phyloP scores from a whole-genome alignment of 2,888 invertebrate species.

The Merodon equestris region DNA sequence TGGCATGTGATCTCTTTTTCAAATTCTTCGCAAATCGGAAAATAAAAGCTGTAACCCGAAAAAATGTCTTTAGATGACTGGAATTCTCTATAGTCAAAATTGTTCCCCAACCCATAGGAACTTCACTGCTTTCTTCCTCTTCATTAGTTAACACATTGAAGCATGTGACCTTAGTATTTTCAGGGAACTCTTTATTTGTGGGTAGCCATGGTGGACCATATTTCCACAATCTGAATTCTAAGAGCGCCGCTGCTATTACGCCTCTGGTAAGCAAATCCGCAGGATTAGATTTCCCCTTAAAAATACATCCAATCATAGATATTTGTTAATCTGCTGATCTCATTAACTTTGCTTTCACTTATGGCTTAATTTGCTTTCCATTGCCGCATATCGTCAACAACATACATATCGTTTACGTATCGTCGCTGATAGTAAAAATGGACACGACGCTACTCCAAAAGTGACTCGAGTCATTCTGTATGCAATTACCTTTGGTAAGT shows the following conservation, averaged over 20 bases:
- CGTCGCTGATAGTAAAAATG: no score
- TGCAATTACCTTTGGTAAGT: no score
- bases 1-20: conserved; percentile 1
- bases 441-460: no score
- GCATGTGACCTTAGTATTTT: not conserved
- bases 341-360: not conserved
- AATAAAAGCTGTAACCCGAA: no score
- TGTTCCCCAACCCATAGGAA: not conserved
- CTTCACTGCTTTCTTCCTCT: no score
- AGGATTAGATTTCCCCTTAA: no score
- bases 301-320: conserved; percentile 18
- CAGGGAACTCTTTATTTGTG: no score
- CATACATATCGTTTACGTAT: conserved; percentile 51
- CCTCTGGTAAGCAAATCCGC: no score
- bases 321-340: conserved; percentile 8
- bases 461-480: no score
- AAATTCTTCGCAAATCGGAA: not conserved
- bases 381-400: not conserved
- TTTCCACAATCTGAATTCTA: conserved; percentile 7
- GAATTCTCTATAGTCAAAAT: no score
- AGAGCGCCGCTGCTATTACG: conserved; percentile 2
- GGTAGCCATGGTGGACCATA: no score
- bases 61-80: no score
- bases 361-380: conserved; percentile 3
- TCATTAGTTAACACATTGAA: not conserved